A percentile compares a stretch with the other conserved stretches of the same genome.
Conservation (phyloP, 2,797 vertebrate genomes). For the Lagorchestes hirsutus region DNA sequence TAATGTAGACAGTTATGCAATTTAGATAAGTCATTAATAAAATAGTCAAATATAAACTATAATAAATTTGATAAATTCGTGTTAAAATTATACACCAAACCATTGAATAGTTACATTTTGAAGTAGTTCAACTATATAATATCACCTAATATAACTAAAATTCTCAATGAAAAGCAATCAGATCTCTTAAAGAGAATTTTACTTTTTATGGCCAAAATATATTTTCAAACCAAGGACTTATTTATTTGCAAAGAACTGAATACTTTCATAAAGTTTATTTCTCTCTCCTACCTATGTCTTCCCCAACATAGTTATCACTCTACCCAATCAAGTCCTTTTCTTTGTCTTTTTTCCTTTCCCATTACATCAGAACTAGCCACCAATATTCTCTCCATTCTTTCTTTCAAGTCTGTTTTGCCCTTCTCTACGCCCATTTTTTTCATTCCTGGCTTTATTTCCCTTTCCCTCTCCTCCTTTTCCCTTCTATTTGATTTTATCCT, state of each 20-base stretch:
- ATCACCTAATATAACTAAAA: slow-evolving; percentile 37
- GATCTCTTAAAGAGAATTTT: slow-evolving; percentile 57
- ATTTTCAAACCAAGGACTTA: slow-evolving; percentile 32
- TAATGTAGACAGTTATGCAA: slow-evolving; percentile 61
- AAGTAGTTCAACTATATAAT: slow-evolving; percentile 71
- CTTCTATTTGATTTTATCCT: slow-evolving; percentile 18
- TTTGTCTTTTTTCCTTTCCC: neutral
- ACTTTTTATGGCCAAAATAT: neutral
- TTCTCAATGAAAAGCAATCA: slow-evolving; percentile 47
- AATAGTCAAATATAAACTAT: slow-evolving; percentile 57
- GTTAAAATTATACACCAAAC: slow-evolving; percentile 74
- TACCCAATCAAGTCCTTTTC: neutral
- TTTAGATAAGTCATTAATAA: slow-evolving; percentile 56
- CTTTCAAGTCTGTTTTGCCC: neutral
- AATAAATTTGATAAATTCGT: slow-evolving; percentile 62
- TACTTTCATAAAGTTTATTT: slow-evolving; percentile 12
- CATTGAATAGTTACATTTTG: slow-evolving; percentile 65
- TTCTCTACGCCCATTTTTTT: neutral
- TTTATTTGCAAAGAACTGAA: slow-evolving; percentile 30
- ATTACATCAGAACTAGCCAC: neutral
- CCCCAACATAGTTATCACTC: neutral
- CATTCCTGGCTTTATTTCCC: neutral
- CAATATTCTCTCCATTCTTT: neutral
- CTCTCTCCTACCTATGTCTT: neutral
- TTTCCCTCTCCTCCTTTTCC: neutral